Base-by-base conservation (phyloP, 1,140 invertebrate species). In the Hydropsyche tenuis region DNA sequence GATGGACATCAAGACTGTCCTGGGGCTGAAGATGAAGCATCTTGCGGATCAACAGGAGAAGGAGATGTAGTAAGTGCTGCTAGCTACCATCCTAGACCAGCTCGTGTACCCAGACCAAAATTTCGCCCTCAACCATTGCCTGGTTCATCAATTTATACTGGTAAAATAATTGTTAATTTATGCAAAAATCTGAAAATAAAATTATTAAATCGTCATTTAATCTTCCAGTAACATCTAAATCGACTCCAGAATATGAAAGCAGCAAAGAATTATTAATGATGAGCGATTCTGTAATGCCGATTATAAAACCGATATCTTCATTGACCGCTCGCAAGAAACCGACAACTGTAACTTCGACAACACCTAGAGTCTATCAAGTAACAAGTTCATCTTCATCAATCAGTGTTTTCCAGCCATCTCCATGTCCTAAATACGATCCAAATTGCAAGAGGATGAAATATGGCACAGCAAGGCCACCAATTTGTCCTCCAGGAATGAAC, bases 1-100 rank as follows among this genome's bases (percentile, higher is more conserved):
- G 94, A 97, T 80, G 90, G 90, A 12, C 90, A 93, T 80, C 83
- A 87, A 6, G 94, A 97, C 81, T 97, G 95, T 81, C 86, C 88
- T 23, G 88, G 89, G 73, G 91, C 90, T 0, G 93, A 93, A 75
- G 94, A 96, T 81, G 94, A 96, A 80, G 82, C 84, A 43, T 83
- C 89, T 76, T 88, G 89, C 80, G 7, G 27, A 74, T 16, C 82
- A 80, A 78, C 66, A 14, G 73, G 37, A 46, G 25, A 76, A 9
- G 79, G 73, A 20, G 80, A 72, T n/a, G 81, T 64, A 73, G 75
- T 71, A 37, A 75, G 77, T n/a, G 76, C 82, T 81, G 60, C 80
- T 72, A 77, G 76, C 45, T 71, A 73, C 30, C 72, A 77, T 69
- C 76, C 73, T 6, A 46, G 71, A 62, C 76, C 76, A n/a, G 76